Evolutionary conservation across 1,140 invertebrate species (phyloP).

Genomic region (Yoshiicerus persimilis): DNA sequence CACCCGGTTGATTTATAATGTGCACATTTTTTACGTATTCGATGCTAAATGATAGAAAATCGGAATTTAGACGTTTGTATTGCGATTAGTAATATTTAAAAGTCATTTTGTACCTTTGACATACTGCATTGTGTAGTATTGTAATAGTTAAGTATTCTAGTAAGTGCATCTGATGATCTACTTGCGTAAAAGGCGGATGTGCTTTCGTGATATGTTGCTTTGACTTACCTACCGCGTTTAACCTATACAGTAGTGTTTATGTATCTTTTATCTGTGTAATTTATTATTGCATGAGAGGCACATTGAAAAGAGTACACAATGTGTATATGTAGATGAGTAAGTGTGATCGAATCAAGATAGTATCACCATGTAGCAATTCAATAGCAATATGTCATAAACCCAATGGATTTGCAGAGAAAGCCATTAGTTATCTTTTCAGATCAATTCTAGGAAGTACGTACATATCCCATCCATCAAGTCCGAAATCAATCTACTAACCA

Average conservation of each 20-base stretch:
- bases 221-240: too few species aligned
- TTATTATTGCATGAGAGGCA: not conserved
- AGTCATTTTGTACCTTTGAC: not conserved
- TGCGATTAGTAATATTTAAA: not conserved
- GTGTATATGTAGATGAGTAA: not conserved
- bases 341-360: not conserved
- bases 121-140: not conserved
- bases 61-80: not conserved
- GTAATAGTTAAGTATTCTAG: too few species aligned
- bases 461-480: not conserved
- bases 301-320: not conserved
- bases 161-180: too few species aligned
- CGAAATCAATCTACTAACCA: not conserved
- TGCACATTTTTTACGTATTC: too few species aligned
- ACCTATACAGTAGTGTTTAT: too few species aligned
- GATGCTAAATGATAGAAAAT: too few species aligned
- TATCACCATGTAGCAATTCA: not conserved
- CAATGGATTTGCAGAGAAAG: not conserved
- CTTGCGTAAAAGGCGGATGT: too few species aligned
- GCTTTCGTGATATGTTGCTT: too few species aligned
- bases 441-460: not conserved
- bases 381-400: conserved; percentile 13
- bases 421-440: conserved; percentile 5
- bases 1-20: too few species aligned
- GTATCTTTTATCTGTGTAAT: not conserved